Evolutionary conservation across 1,140 invertebrate genomes (phyloP).

Genomic region (Agrilus planipennis): DNA sequence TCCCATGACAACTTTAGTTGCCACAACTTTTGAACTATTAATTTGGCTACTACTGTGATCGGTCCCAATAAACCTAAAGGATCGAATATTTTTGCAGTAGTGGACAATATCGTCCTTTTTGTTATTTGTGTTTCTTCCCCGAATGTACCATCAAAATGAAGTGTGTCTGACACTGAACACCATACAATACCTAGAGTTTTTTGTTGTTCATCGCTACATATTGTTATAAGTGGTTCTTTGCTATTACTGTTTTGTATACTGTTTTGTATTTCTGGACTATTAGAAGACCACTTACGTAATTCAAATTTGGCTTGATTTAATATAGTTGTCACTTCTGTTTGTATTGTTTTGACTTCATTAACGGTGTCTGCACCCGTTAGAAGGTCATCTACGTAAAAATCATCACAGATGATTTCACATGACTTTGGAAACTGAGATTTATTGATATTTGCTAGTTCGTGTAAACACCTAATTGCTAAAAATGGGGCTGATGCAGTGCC

Average conservation of each 20-base stretch:
- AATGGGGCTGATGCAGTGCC: slow-evolving; percentile 3
- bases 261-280: background rate
- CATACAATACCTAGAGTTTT: background rate
- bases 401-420: background rate
- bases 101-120: slow-evolving; percentile 5
- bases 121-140: background rate
- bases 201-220: background rate
- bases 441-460: slow-evolving; percentile 6
- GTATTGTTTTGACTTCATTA: slow-evolving; percentile 9
- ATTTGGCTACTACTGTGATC: slow-evolving; percentile 3
- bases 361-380: background rate
- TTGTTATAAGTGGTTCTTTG: background rate
- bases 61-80: slow-evolving; percentile 7
- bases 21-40: slow-evolving; percentile 6
- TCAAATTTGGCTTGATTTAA: background rate
- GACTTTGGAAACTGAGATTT: background rate
- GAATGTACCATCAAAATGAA: background rate
- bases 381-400: slow-evolving; percentile 3
- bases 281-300: background rate
- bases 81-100: slow-evolving; percentile 6
- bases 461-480: slow-evolving; percentile 7
- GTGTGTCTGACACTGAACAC: background rate
- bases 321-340: background rate
- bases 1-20: slow-evolving; percentile 4
- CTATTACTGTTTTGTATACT: background rate